Evolutionary conservation across 2,888 invertebrate species (phyloP), one percentile per base, ranked within the genome.

Genomic region (Troilus luridus): DNA sequence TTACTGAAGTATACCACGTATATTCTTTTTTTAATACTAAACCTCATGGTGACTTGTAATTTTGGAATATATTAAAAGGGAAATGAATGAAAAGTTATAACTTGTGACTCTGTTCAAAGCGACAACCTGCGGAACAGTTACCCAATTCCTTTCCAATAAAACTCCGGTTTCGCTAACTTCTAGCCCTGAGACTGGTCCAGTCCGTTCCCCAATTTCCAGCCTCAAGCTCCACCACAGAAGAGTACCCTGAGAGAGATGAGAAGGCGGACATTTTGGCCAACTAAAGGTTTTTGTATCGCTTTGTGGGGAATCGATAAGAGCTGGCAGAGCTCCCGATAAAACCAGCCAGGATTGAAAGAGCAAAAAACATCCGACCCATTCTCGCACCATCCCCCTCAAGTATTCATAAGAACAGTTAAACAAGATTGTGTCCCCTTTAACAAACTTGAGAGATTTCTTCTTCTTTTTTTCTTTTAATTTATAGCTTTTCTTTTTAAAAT

Each of bases 271-370:
- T 58, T 85, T 85, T 54, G 85, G 56, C 21, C 85, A 56, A 85
- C 85, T 85, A 85, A 85, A 85, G 85, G 85, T 85, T 85, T 85
- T 85, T 85, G 85, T 85, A 85, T 85, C 85, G 85, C 56, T 85
- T 58, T 85, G 85, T 58, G 56, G 54, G 56, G 85, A 85, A 85
- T 85, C 85, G 85, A 85, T 56, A 85, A 21, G 56, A 56, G 56
- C n/a, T 85, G 85, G 85, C 85, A 85, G 85, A 5, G 12, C 12
- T 56, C 85, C 85, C 85, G 85, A 85, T 85, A 85, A 85, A 85
- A 85, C 85, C 85, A 56, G 85, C 85, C 85, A 85, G 56, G 85
- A 85, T 85, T 85, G 85, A 85, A 85, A 56, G 85, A 85, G 85
- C 85, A 85, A 85, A 85, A 85, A 85, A 85, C 85, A 81, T 56